Conservation (phyloP, 1,140 invertebrate genomes). For the Agraylea sexmaculata region DNA sequence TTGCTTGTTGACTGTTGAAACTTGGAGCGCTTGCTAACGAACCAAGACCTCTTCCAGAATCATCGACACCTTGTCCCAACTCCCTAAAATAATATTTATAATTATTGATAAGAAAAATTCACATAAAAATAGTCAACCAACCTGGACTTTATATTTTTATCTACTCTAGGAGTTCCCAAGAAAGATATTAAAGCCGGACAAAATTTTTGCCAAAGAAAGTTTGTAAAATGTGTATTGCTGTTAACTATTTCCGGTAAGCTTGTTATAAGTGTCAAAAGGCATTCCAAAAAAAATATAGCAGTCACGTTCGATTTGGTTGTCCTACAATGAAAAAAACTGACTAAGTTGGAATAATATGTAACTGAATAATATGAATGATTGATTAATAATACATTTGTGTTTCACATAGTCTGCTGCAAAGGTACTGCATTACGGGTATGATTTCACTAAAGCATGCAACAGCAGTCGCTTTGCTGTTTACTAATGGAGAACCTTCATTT, state of each 20-base stretch:
- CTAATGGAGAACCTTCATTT: conserved; percentile 44
- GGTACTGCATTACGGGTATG: conserved; percentile 78
- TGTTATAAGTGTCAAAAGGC: conserved; percentile 70
- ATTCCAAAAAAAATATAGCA: conserved; percentile 72
- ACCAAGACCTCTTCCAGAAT: conserved; percentile 56
- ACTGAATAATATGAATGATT: conserved; percentile 15
- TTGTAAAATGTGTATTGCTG: conserved; percentile 70
- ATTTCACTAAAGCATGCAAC: conserved; percentile 83
- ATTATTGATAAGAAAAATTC: background rate
- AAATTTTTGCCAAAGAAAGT: conserved; percentile 83
- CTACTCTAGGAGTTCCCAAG: conserved; percentile 56
- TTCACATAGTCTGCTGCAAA: conserved; percentile 74
- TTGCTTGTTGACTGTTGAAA: conserved; percentile 66
- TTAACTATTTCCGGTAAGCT: conserved; percentile 71
- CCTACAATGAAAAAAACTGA: conserved; percentile 25
- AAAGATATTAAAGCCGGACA: conserved; percentile 80
- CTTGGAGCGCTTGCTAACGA: conserved; percentile 58
- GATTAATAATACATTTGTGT: conserved; percentile 50
- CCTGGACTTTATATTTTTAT: conserved; percentile 57
- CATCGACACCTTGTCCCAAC: conserved; percentile 46
- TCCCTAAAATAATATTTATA: conserved; percentile 26
- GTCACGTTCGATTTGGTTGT: conserved; percentile 48
- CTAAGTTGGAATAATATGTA: background rate
- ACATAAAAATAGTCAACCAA: conserved; percentile 9
- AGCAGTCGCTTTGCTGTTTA: conserved; percentile 51